A percentile compares a stretch with the other conserved stretches of the same genome.
These are phyloP conservation scores for Amblyopsis rosae DNA, from an alignment of 2,113 vertebrate species.

Conservation along the genomic window DNA sequence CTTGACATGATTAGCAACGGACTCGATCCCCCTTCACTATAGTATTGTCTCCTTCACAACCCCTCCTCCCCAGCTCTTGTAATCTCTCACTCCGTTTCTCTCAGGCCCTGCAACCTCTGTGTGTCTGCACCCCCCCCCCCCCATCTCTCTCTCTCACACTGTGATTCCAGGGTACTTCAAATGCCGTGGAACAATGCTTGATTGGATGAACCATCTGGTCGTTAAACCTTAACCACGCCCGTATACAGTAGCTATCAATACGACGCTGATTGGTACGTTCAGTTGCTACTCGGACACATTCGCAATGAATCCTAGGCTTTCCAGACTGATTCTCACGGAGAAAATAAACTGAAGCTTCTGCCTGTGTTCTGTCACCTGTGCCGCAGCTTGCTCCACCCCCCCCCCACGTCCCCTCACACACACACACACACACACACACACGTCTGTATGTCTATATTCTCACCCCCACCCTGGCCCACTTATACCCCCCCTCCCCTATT, in stretches of 20 bases:
- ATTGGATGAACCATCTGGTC: too few species aligned
- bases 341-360: too few species aligned
- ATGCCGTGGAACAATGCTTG: constrained; percentile 36
- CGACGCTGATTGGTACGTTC: too few species aligned
- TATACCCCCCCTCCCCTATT: not conserved
- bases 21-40: constrained; percentile 31
- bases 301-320: too few species aligned
- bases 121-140: constrained; percentile 8
- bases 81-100: not conserved
- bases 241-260: too few species aligned
- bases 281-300: too few species aligned
- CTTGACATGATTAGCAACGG: constrained; percentile 57
- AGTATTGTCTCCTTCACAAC: constrained; percentile 30
- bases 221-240: too few species aligned
- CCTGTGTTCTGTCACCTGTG: constrained; percentile 51
- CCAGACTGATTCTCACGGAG: too few species aligned
- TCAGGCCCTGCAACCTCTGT: not conserved
- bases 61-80: not conserved
- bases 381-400: constrained; percentile 3
- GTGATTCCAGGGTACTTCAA: constrained; percentile 53
- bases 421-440: not conserved
- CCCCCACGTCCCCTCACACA: constrained; percentile 13
- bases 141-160: constrained; percentile 26
- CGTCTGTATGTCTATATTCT: not conserved
- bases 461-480: not conserved